Conservation (phyloP, 2,113 vertebrate species). For the Oncorhynchus clarkii region DNA sequence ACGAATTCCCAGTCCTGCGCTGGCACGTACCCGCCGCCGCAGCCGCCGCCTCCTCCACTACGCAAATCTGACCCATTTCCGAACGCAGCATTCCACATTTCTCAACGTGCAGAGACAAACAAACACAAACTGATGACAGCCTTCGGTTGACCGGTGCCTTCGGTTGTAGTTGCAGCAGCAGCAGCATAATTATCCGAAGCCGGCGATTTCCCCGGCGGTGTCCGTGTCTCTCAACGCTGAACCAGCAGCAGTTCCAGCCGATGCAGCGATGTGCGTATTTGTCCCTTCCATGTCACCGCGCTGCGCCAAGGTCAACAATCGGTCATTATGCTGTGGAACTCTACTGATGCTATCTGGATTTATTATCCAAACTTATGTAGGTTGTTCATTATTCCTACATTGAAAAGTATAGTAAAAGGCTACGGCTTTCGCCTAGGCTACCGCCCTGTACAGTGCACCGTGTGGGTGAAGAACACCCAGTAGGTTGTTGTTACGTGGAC, state of each 20-base stretch:
- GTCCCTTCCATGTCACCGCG: constrained; percentile 61
- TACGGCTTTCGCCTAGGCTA: background rate
- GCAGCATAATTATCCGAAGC: constrained; percentile 54
- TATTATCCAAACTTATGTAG: too few species aligned
- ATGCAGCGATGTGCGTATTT: constrained; percentile 13
- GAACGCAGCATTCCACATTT: constrained; percentile 63
- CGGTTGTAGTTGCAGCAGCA: constrained; percentile 1
- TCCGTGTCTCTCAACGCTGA: constrained; percentile 24
- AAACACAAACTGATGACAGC: constrained; percentile 20
- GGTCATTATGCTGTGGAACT: constrained; percentile 29
- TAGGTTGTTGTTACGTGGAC: constrained; percentile 41
- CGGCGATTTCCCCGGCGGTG: constrained; percentile 50
- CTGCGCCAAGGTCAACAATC: constrained; percentile 67
- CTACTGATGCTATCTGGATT: background rate
- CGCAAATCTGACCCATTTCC: constrained; percentile 65
- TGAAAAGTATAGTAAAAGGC: background rate
- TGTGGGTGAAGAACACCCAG: constrained; percentile 20
- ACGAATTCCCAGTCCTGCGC: constrained; percentile 70
- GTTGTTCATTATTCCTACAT: background rate
- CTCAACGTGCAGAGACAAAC: constrained; percentile 17
- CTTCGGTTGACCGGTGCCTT: constrained; percentile 12
- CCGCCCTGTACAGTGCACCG: background rate
- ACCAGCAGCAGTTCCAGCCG: constrained; percentile 15
- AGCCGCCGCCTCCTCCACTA: constrained; percentile 30
- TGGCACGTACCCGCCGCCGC: constrained; percentile 55